phyloP scores from a whole-genome alignment of 2,888 invertebrate species.

The Apodemia hepburni region DNA sequence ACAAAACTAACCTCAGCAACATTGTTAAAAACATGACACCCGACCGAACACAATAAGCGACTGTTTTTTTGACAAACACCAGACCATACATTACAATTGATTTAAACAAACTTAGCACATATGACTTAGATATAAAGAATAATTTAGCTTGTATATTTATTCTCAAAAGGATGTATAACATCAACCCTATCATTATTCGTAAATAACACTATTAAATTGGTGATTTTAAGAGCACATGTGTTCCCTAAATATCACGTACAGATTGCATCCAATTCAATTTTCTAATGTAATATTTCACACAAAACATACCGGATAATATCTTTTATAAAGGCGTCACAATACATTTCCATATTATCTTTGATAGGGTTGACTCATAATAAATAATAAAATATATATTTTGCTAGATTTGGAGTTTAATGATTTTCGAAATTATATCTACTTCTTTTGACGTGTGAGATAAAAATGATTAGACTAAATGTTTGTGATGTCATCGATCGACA shows the following conservation, averaged over 20 bases:
- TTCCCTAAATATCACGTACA: conserved; percentile 44
- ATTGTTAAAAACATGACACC: conserved; percentile 7
- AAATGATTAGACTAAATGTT: no score
- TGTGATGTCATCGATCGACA: no score
- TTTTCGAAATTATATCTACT: no score
- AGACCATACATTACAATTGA: background rate
- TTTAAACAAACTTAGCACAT: background rate
- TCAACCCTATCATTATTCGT: conserved; percentile 32
- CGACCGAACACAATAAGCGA: background rate
- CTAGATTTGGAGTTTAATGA: background rate
- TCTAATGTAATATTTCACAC: conserved; percentile 70
- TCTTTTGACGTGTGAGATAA: no score
- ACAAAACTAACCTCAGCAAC: conserved; percentile 10
- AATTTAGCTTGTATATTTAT: conserved; percentile 3
- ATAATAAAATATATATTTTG: conserved; percentile 15
- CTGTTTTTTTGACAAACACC: conserved; percentile 12
- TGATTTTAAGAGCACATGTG: conserved; percentile 54
- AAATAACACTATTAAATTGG: conserved; percentile 43
- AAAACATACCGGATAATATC: conserved; percentile 68
- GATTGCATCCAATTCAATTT: conserved; percentile 75
- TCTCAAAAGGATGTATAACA: conserved; percentile 15
- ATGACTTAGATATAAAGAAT: background rate
- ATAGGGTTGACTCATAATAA: conserved; percentile 45
- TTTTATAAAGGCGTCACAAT: conserved; percentile 70
- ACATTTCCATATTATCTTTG: conserved; percentile 31